phyloP scores from a whole-genome alignment of 1,140 invertebrate species.

The Caligus rogercresseyi region DNA sequence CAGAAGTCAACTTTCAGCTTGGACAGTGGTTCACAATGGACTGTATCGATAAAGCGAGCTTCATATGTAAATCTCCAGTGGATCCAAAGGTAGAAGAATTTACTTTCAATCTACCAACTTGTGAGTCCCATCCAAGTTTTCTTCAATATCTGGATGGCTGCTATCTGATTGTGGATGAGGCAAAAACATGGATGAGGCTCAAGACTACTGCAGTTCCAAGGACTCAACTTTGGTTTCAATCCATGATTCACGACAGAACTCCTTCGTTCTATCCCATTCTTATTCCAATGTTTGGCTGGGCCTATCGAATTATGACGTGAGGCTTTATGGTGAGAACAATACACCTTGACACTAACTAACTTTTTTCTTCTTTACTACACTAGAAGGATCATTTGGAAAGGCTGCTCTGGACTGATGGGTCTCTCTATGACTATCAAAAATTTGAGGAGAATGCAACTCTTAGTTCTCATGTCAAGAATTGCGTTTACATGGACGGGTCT shows the following conservation, averaged over 20 bases:
- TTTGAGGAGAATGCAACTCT: background rate
- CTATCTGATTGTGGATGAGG: background rate
- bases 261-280: background rate
- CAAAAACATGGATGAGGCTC: background rate
- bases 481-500: background rate
- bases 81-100: background rate
- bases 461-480: background rate
- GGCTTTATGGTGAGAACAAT: too few species aligned
- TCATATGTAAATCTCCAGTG: background rate
- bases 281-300: background rate
- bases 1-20: background rate
- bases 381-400: background rate
- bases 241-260: background rate
- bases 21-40: background rate
- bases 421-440: background rate
- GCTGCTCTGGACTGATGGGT: background rate
- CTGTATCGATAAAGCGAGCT: background rate
- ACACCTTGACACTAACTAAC: too few species aligned
- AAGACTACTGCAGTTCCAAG: background rate
- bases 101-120: background rate
- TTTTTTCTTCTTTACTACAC: too few species aligned
- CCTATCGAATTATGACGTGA: background rate
- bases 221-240: background rate
- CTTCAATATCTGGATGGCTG: background rate
- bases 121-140: background rate